Evolutionary conservation across 2,113 vertebrate species (phyloP).

Genomic region (Anolis sagrei): DNA sequence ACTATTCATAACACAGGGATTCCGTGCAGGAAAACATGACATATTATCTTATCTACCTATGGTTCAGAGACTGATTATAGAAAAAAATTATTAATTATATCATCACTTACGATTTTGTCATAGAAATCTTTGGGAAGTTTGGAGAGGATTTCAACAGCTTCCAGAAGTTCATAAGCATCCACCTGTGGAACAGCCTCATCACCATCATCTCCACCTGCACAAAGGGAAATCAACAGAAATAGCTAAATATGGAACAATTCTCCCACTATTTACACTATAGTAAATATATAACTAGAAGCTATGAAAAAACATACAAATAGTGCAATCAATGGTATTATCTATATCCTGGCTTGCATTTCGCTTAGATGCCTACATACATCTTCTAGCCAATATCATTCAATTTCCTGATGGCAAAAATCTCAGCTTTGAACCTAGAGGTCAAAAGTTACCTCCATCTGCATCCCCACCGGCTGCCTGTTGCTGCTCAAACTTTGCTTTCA

Average conservation of each 20-base stretch:
- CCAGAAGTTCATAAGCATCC: slow-evolving; percentile 95
- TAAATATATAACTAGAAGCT: not conserved
- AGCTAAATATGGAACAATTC: not conserved
- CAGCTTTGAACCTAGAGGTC: not conserved
- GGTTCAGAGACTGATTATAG: not conserved
- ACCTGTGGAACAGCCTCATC: slow-evolving; percentile 81
- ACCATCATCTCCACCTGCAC: slow-evolving; percentile 85
- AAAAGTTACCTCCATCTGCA: slow-evolving; percentile 84
- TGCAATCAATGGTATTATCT: not conserved
- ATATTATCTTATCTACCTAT: not conserved
- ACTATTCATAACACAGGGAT: not conserved
- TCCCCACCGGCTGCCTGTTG: slow-evolving; percentile 89
- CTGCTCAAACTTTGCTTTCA: slow-evolving; percentile 95
- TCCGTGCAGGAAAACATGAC: slow-evolving; percentile 3
- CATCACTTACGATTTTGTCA: slow-evolving; percentile 93
- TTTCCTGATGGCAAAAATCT: fast-evolving
- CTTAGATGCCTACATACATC: not conserved
- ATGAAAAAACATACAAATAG: not conserved
- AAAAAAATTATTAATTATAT: not conserved
- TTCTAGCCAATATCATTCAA: not conserved
- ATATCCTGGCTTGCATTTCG: not conserved
- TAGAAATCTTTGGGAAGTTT: slow-evolving; percentile 99
- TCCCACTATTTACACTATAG: not conserved
- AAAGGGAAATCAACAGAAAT: slow-evolving; percentile 17
- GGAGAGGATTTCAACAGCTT: slow-evolving; percentile 94